phyloP scores from a whole-genome alignment of 2,797 vertebrate species.

The Chromis chromis region DNA sequence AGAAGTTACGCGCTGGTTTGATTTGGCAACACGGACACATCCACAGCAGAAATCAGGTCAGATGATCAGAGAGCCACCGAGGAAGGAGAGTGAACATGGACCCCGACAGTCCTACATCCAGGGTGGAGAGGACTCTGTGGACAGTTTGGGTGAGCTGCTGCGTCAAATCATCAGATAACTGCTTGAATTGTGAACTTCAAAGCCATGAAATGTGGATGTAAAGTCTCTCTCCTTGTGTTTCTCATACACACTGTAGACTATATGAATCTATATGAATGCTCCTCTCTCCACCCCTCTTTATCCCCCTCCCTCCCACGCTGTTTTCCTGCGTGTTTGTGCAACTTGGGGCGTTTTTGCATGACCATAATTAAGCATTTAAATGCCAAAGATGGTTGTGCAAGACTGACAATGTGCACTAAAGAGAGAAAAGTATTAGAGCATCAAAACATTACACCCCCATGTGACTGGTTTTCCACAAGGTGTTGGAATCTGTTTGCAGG shows the following conservation, averaged over 20 bases:
- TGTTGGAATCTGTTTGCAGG: neutral
- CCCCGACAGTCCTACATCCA: slow-evolving; percentile 36
- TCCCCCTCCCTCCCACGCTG: neutral
- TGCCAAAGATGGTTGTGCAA: no score
- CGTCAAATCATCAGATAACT: accelerated
- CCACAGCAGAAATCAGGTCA: neutral
- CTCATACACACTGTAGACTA: neutral
- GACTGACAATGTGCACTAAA: no score
- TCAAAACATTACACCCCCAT: neutral
- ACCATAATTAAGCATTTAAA: neutral
- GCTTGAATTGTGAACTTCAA: neutral
- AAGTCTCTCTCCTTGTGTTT: neutral
- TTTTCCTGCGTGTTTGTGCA: neutral
- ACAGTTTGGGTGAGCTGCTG: slow-evolving; percentile 80
- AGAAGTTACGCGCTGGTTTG: neutral
- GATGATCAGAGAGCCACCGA: neutral
- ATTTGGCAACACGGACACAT: neutral
- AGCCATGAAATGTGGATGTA: neutral
- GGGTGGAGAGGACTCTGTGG: slow-evolving; percentile 78
- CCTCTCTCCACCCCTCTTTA: neutral
- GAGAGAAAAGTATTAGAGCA: no score
- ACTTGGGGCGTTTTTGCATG: neutral
- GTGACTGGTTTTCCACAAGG: no score
- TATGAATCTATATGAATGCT: neutral
- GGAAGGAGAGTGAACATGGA: slow-evolving; percentile 72